Evolutionary conservation across 2,113 vertebrate species (phyloP).

Genomic region (Dunckerocampus dactyliophorus): DNA sequence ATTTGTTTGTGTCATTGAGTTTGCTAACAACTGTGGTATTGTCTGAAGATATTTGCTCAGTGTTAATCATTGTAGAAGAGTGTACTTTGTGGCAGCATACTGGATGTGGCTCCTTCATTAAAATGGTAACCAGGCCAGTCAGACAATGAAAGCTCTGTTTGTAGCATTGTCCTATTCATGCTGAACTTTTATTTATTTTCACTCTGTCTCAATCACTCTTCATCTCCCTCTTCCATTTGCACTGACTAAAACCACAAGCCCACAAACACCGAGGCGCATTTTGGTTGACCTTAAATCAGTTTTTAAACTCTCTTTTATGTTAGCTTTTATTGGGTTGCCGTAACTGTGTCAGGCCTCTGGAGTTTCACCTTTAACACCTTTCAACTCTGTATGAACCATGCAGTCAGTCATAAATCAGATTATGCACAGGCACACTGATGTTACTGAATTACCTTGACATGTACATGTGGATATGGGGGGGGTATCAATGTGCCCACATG

Average conservation of each 20-base stretch:
- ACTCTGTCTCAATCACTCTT: constrained; percentile 19
- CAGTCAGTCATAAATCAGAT: constrained; percentile 57
- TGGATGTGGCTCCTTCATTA: constrained; percentile 64
- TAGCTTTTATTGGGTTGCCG: constrained; percentile 24
- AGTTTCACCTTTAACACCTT: constrained; percentile 52
- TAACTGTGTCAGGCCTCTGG: constrained; percentile 44
- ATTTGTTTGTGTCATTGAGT: constrained; percentile 45
- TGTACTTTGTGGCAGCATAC: constrained; percentile 41
- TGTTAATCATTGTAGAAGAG: constrained; percentile 60
- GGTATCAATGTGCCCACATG: constrained; percentile 5
- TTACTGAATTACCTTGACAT: constrained; percentile 49
- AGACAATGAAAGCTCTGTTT: constrained; percentile 67
- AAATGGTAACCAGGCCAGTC: constrained; percentile 63
- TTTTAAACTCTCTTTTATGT: constrained; percentile 22
- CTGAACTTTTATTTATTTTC: constrained; percentile 38
- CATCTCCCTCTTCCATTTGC: constrained; percentile 31
- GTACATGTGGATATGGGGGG: constrained; percentile 5
- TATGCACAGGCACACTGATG: constrained; percentile 45
- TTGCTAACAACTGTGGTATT: constrained; percentile 34
- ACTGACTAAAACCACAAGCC: constrained; percentile 31
- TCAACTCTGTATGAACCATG: constrained; percentile 56
- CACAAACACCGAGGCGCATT: constrained; percentile 19
- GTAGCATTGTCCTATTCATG: constrained; percentile 43
- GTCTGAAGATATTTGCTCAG: constrained; percentile 47
- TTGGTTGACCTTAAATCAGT: constrained; percentile 28